Base-by-base conservation (phyloP, 2,888 invertebrate genomes). In the Pimpla rufipes region DNA sequence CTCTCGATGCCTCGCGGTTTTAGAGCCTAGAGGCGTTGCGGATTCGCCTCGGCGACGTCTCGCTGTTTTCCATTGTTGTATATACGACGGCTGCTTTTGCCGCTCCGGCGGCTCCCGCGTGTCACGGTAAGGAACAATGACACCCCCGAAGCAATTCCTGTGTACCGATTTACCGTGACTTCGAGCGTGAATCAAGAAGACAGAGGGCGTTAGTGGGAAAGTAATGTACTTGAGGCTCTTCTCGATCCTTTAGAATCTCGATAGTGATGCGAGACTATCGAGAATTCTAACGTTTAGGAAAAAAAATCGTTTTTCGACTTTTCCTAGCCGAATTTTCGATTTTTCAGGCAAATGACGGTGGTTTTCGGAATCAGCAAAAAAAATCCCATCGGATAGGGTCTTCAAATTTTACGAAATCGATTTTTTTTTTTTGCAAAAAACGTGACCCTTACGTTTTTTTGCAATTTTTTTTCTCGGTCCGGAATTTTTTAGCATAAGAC, bases 1-100 rank as follows among this genome's bases (percentile, higher is more conserved):
- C 62, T 80, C 83, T 62, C 80, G 77, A 29, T 80, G 68, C 66
- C 80, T 52, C 70, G 55, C 68, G 73, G 50, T 80, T 71, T 80
- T 73, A 76, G 67, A 40, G 73, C 67, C 57, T 45, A 67, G 55
- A 18, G 37, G n/a, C n/a, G n/a, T n/a, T 16, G 52, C 40, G 35
- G 59, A 79, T 79, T 50, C 83, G 67, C 76, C 35, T 10, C 59
- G 37, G 35, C 62, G 21, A 66, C 10, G 40, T 64, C n/a, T 37
- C 71, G 16, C 42, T 40, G 67, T 62, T 76, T 57, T 23, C 18
- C 66, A 50, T 29, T 55, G 55, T 71, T 71, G 35, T n/a, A n/a
- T n/a, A n/a, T n/a, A n/a, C 71, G 37, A 23, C 3, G 5, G 29
- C 29, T 47, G 21, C 5, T 16, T 10, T 73, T 71, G 67, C 45